phyloP scores from a whole-genome alignment of 1,140 invertebrate genomes.

The Meloidogyne hapla region DNA sequence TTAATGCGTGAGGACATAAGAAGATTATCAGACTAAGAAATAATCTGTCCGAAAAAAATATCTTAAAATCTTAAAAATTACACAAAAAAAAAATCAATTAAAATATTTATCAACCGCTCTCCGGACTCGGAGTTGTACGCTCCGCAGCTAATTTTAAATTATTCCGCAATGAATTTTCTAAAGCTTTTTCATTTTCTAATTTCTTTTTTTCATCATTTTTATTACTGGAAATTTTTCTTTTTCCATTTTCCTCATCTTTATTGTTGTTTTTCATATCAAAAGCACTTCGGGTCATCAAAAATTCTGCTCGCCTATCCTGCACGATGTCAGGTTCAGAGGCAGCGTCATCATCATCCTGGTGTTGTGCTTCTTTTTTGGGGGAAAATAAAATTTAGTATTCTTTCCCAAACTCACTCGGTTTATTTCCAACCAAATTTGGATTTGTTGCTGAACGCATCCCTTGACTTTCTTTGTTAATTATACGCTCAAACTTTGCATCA shows the following conservation, averaged over 20 bases:
- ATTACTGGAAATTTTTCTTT: too few relatives aligned
- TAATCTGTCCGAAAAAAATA: too few relatives aligned
- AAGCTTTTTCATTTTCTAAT: neutral
- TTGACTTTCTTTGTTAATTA: neutral
- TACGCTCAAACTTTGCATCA: conserved; percentile 42
- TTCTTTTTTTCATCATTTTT: neutral
- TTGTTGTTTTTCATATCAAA: conserved; percentile 2
- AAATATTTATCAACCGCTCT: neutral
- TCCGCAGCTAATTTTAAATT: neutral
- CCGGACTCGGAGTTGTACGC: neutral
- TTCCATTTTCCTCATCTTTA: neutral
- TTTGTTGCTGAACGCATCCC: conserved; percentile 13
- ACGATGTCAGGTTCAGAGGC: conserved; percentile 38
- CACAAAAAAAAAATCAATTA: too few relatives aligned
- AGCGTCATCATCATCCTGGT: conserved; percentile 26
- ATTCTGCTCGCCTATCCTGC: conserved; percentile 24
- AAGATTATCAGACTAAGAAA: too few relatives aligned
- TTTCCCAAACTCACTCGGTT: neutral
- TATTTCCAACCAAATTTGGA: conserved; percentile 15
- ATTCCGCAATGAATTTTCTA: too few relatives aligned
- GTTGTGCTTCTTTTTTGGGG: neutral
- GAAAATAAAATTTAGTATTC: neutral
- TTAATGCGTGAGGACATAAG: too few relatives aligned
- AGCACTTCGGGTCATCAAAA: conserved; percentile 6
- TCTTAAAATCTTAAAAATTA: too few relatives aligned